Evolutionary conservation across 53 echinoderm and acorn worm species (phyloP), one percentile per base, ranked within the genome.

Genomic region (Antedon mediterranea): DNA sequence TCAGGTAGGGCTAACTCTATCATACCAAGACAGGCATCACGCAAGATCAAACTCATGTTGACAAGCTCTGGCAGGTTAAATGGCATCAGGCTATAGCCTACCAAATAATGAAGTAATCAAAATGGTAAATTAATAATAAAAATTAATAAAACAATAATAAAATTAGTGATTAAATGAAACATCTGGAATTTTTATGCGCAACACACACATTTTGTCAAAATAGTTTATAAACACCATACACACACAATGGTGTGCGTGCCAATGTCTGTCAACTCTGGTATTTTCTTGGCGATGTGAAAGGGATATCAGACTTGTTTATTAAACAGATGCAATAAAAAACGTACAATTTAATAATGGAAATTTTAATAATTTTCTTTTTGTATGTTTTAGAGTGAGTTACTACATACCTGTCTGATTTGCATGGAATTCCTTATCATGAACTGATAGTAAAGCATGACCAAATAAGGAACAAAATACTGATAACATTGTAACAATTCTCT

Each of bases 381-480:
- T n/a, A n/a, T n/a, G n/a, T n/a, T n/a, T n/a, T n/a, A n/a, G n/a
- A n/a, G n/a, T n/a, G n/a, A n/a, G n/a, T n/a, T n/a, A n/a, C n/a
- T n/a, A n/a, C n/a, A 34, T 81, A 94, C 95, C 91, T 77, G 83
- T 71, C 28, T 81, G 79, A 79, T 89, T 81, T 14, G 89, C 91
- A 85, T 89, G 83, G 71, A 94, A 94, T 79, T 94, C 95, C 31
- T 91, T 85, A 78, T 94, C 95, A 77, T 94, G 95, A 13, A 94
- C 85, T 27, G 95, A 88, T 83, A 91, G 76, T 8, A 94, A 80
- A 20, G 89, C 82, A 73, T 94, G 95, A 81, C 90, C 84, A 75
- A 94, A 94, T 43, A 94, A 83, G 28, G 95, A 94, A 76, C 89
- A 91, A 89, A 94, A 94, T 73, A 94, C 87, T 26, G 95, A 91